Evolutionary conservation across 2,888 invertebrate genomes (phyloP).

Genomic region (Ptychoptera albimana): DNA sequence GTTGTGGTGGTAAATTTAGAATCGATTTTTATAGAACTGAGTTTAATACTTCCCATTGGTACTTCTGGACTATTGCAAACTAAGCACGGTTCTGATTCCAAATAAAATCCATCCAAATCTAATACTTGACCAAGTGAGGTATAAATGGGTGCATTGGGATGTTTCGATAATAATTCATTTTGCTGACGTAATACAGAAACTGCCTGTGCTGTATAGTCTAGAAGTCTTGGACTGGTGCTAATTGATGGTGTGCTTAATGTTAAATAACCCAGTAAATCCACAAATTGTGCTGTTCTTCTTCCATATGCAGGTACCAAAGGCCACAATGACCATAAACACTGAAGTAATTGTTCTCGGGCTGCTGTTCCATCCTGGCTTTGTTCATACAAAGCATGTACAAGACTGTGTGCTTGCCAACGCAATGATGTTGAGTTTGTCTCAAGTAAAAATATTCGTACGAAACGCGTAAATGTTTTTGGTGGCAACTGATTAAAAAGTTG

Average conservation of each 20-base stretch:
- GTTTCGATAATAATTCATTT: conserved; percentile 73
- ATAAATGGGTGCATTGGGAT: conserved; percentile 89
- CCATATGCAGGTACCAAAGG: conserved; percentile 80
- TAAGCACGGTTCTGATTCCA: conserved; percentile 93
- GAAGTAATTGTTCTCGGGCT: conserved; percentile 56
- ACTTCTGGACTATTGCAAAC: conserved; percentile 97
- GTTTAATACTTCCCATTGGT: conserved; percentile 75
- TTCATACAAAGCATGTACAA: conserved; percentile 69
- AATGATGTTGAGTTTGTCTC: conserved; percentile 87
- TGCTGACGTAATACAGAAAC: conserved; percentile 75
- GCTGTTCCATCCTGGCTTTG: conserved; percentile 56
- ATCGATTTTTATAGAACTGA: conserved; percentile 87
- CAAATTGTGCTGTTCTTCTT: conserved; percentile 88
- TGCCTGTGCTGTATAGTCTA: conserved; percentile 74
- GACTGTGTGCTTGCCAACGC: conserved; percentile 89
- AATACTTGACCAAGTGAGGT: conserved; percentile 85
- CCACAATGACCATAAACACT: conserved; percentile 84
- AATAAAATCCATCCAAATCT: conserved; percentile 87
- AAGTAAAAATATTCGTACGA: conserved; percentile 77
- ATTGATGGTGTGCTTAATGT: conserved; percentile 68
- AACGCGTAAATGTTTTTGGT: conserved; percentile 36
- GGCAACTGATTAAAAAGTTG: conserved; percentile 48
- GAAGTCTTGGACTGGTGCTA: conserved; percentile 41
- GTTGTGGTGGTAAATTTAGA: conserved; percentile 96
- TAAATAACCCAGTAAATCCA: conserved; percentile 89